Percentiles rank a stretch among this genome's conserved stretches.
phyloP scores from a whole-genome alignment of 1,140 invertebrate species.

The Plectus sambesii region DNA sequence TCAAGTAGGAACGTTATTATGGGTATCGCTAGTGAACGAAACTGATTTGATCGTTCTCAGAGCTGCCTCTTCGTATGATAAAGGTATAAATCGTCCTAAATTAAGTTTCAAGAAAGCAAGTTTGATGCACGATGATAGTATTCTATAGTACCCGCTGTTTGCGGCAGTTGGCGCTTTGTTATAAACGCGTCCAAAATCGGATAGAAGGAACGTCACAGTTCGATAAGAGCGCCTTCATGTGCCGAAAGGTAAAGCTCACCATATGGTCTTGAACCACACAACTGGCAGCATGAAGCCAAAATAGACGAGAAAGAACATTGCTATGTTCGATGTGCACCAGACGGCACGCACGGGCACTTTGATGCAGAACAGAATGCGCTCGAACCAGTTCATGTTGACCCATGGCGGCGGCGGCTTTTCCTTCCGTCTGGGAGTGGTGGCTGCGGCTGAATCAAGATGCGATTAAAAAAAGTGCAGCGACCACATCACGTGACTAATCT shows the following conservation, averaged over 20 bases:
- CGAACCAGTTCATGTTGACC: slow-evolving; percentile 16
- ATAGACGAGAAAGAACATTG: slow-evolving; percentile 40
- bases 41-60: too few species aligned
- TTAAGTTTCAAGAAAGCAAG: neutral
- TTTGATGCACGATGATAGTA: too few species aligned
- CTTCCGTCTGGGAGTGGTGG: too few species aligned
- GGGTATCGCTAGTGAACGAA: too few species aligned
- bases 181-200: too few species aligned
- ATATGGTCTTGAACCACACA: slow-evolving; percentile 27
- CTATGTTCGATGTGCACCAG: slow-evolving; percentile 35
- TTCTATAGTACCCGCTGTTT: too few species aligned
- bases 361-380: slow-evolving; percentile 26
- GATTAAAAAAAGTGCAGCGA: too few species aligned
- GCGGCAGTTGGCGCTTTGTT: too few species aligned
- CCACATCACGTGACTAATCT: too few species aligned
- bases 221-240: slow-evolving; percentile 11
- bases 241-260: slow-evolving; percentile 13
- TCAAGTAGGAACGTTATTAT: too few species aligned
- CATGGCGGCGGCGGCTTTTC: slow-evolving; percentile 27
- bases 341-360: slow-evolving; percentile 32
- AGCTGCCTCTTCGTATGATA: too few species aligned
- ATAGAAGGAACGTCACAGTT: slow-evolving; percentile 7
- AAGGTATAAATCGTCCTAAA: slow-evolving; percentile 6
- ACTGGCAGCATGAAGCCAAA: slow-evolving; percentile 44
- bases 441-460: too few species aligned